Evolutionary conservation across 2,888 invertebrate species (phyloP).

Genomic region (Folsomia candida): DNA sequence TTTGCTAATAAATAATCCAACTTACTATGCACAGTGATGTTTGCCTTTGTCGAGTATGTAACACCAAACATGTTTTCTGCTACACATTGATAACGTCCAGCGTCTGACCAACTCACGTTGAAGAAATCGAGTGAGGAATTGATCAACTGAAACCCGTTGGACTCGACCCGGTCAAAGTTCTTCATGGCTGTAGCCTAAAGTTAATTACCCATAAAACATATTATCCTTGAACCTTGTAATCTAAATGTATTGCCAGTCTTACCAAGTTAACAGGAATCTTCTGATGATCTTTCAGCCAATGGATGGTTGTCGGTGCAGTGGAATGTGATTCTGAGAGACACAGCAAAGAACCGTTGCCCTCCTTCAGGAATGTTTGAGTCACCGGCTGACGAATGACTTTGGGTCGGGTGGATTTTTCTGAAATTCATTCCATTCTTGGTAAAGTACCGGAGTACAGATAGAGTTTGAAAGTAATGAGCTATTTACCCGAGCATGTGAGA

Average conservation of each 20-base stretch:
- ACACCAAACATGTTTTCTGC: conserved; percentile 85
- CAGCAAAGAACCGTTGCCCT: conserved; percentile 75
- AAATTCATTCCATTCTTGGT: too few species aligned
- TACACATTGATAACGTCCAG: conserved; percentile 89
- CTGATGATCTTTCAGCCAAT: conserved; percentile 83
- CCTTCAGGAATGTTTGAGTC: conserved; percentile 79
- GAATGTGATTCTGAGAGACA: conserved; percentile 81
- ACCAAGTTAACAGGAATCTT: conserved; percentile 56
- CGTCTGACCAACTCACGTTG: conserved; percentile 75
- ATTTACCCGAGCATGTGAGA: conserved; percentile 42
- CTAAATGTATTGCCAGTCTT: too few species aligned
- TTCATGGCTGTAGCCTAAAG: too few species aligned
- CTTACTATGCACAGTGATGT: conserved; percentile 78
- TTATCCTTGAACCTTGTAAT: too few species aligned
- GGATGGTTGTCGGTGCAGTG: conserved; percentile 70
- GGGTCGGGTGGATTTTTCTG: conserved; percentile 85
- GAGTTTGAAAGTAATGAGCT: too few species aligned
- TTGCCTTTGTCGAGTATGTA: conserved; percentile 81
- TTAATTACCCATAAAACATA: too few species aligned
- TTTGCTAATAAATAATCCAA: conserved; percentile 28
- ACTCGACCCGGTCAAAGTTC: too few species aligned
- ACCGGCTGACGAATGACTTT: conserved; percentile 77
- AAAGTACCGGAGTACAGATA: too few species aligned
- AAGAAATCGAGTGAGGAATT: conserved; percentile 70
- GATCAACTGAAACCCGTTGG: conserved; percentile 57